Base-by-base conservation (phyloP, 2,888 invertebrate species). In the Lobophora halterata region DNA sequence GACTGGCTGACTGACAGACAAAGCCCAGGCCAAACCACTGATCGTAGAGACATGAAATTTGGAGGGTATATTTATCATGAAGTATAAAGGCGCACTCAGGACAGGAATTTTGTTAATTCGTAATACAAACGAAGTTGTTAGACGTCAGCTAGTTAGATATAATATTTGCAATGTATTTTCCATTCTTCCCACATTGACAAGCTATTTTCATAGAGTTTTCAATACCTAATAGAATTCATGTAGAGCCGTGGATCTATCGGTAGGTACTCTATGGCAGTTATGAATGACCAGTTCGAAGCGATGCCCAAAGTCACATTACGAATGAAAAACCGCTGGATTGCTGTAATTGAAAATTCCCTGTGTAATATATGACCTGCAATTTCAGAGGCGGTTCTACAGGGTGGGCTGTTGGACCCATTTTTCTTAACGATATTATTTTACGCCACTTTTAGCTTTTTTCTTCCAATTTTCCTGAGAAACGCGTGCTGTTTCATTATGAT, bases 291-390 rank as follows among this genome's bases (percentile, higher is more conserved):
- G 63, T 70, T 67, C 71, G 72, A 71, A 78, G 67, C 77, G 68
- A 64, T 73, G 76, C 77, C 81, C 74, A 79, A 82, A 83, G 83
- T 86, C 82, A 79, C 82, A 83, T 86, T 83, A 82, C 76, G 76
- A 82, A 81, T 86, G 85, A 86, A 85, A 86, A 86, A 86, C 85
- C 87, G 79, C 85, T 59, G 79, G 81, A 82, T 85, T 82, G 81
- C 71, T 68, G 82, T 87, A 87, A 86, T 87, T 87, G 87, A 87
- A 87, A 87, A 87, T 85, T 87, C 85, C 76, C 79, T 71, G 79
- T 76, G 76, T 83, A 83, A 87, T 83, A 83, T 86, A 86, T 81
- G 86, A 72, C 79, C 77, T 72, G 81, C 86, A 86, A 86, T 87
- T 86, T 85, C 78, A 77, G 75, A 72, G 75, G 67, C 62, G 62